A percentile compares a stretch with the other conserved stretches of the same genome.
These are phyloP conservation scores for Haliaeetus leucogaster DNA, from an alignment of 2,113 vertebrate species.

Conservation along the genomic window DNA sequence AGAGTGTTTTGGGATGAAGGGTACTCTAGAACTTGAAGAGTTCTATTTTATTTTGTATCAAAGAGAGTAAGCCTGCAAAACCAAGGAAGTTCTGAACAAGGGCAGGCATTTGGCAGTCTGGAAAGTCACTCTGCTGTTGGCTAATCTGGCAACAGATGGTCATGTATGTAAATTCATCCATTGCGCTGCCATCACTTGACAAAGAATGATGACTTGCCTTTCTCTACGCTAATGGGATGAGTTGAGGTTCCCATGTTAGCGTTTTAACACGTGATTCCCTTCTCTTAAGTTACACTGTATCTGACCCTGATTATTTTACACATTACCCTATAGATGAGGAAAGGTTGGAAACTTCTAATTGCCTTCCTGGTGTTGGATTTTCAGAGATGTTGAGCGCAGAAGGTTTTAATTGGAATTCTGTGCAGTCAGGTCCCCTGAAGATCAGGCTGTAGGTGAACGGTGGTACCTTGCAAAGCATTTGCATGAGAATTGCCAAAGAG, in stretches of 20 bases:
- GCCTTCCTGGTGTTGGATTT: neutral
- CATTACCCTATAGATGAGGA: neutral
- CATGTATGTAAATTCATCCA: neutral
- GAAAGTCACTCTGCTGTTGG: neutral
- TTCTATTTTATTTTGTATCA: neutral
- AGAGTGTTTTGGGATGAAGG: neutral
- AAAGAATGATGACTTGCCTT: neutral
- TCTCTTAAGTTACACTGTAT: neutral
- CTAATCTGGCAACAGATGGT: neutral
- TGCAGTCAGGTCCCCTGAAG: neutral
- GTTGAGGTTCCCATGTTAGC: neutral
- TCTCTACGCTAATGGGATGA: neutral
- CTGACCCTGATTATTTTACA: neutral
- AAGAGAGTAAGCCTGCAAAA: neutral
- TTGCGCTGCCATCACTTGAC: neutral
- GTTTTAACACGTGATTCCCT: neutral
- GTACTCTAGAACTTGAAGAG: neutral
- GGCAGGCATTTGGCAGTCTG: neutral
- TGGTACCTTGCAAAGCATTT: neutral
- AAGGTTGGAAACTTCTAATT: neutral
- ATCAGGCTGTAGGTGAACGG: neutral
- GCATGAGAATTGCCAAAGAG: neutral
- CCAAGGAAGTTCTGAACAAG: neutral
- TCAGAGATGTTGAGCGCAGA: neutral
- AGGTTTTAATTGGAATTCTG: neutral